Evolutionary conservation across 2,888 invertebrate species (phyloP).

Genomic region (Microplitis deprimator): DNA sequence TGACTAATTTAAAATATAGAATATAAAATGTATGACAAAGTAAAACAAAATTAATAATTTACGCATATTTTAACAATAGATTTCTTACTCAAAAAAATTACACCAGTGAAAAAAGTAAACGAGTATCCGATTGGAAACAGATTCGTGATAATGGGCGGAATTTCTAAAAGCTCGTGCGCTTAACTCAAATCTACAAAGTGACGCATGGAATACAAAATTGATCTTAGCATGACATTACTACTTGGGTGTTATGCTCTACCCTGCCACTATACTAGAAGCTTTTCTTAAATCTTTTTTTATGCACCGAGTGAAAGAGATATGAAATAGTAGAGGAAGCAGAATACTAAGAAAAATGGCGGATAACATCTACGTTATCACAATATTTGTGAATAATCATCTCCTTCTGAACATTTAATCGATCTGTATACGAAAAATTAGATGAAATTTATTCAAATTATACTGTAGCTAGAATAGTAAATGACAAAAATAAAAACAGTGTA

Average conservation of each 20-base stretch:
- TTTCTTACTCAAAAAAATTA: too few relatives aligned
- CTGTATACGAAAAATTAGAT: neutral
- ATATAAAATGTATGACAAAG: too few relatives aligned
- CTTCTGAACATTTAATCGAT: neutral
- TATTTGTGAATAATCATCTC: neutral
- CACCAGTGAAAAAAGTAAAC: neutral
- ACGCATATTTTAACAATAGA: neutral
- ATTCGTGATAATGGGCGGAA: slow-evolving; percentile 61
- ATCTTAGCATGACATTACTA: slow-evolving; percentile 66
- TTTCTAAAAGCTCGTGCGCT: slow-evolving; percentile 64
- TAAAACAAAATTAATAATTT: too few relatives aligned
- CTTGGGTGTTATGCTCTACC: slow-evolving; percentile 45
- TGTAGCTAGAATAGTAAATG: neutral
- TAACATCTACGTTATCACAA: neutral
- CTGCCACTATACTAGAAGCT: slow-evolving; percentile 37
- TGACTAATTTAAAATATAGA: too few relatives aligned
- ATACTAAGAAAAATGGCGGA: neutral
- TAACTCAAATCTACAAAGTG: slow-evolving; percentile 64
- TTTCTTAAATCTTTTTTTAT: slow-evolving; percentile 24
- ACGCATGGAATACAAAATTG: slow-evolving; percentile 67
- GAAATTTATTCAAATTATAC: neutral
- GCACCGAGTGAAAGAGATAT: slow-evolving; percentile 6
- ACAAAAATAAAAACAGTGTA: neutral
- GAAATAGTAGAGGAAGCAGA: neutral
- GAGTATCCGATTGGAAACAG: slow-evolving; percentile 47